Evolutionary conservation across 2,797 vertebrate genomes (phyloP).

Genomic region (Arctocebus calabarensis): DNA sequence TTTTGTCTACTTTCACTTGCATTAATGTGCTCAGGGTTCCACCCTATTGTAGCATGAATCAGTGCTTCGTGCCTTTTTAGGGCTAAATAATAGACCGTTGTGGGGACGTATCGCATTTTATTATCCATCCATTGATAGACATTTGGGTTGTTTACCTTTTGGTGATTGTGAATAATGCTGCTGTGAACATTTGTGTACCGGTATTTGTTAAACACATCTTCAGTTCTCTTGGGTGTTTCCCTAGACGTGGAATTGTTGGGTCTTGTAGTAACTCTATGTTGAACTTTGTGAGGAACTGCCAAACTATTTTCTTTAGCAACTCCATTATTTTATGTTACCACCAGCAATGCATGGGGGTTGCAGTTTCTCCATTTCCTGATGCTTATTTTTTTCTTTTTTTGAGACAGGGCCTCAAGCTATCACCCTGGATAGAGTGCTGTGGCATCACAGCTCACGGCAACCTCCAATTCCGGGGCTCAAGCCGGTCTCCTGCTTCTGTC

Average conservation of each 20-base stretch:
- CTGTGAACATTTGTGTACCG: background rate
- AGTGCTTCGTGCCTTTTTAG: background rate
- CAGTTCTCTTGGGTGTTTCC: background rate
- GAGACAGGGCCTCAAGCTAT: no score
- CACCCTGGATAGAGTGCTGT: no score
- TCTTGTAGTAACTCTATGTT: background rate
- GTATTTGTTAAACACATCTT: background rate
- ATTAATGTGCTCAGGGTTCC: background rate
- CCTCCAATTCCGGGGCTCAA: no score
- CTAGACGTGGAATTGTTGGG: background rate
- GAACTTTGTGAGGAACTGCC: background rate
- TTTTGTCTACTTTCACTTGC: background rate
- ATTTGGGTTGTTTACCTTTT: background rate
- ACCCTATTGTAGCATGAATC: fast-evolving
- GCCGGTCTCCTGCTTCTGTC: no score
- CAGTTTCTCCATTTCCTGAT: background rate
- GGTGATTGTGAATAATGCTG: background rate
- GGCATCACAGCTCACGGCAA: no score
- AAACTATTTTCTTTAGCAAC: background rate
- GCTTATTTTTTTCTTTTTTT: background rate
- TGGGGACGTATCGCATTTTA: background rate
- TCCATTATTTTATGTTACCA: background rate
- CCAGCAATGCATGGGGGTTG: background rate
- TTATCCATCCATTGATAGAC: background rate
- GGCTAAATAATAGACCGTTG: background rate